These are phyloP conservation scores for Benthochromis sp. DNA, from an alignment of 2,113 vertebrate genomes.

Conservation along the genomic window DNA sequence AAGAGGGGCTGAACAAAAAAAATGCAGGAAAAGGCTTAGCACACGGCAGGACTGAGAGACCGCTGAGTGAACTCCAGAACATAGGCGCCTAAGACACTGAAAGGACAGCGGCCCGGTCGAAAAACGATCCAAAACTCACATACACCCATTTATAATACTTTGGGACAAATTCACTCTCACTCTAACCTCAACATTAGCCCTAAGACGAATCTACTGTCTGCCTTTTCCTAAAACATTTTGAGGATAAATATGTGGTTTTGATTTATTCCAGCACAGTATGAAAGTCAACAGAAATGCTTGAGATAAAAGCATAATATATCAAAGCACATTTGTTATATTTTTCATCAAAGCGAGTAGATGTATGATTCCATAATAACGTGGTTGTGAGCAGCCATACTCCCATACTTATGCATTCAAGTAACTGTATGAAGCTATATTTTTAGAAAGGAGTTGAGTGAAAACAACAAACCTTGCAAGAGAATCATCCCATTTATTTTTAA, in stretches of 20 bases:
- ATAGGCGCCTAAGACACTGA: not conserved
- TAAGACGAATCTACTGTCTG: not conserved
- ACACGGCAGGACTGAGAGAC: slow-evolving; percentile 10
- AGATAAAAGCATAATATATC: not conserved
- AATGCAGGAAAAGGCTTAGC: slow-evolving; percentile 2
- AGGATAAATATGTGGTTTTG: not conserved
- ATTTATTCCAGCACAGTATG: not conserved
- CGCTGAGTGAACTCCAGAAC: slow-evolving; percentile 33
- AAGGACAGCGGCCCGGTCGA: not conserved
- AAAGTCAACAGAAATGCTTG: not conserved
- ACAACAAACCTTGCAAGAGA: not conserved
- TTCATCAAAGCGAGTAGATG: not conserved
- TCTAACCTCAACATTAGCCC: slow-evolving; percentile 10
- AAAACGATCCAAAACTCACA: not conserved
- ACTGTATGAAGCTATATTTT: not conserved
- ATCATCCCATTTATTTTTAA: not conserved
- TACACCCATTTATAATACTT: not conserved
- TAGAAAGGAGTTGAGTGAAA: not conserved
- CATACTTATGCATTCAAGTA: not conserved
- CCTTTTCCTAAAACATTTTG: not conserved
- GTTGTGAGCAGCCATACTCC: not conserved
- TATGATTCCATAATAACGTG: not conserved
- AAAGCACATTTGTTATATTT: not conserved
- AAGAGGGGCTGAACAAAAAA: slow-evolving; percentile 5
- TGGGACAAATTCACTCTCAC: not conserved